Evolutionary conservation across 2,797 vertebrate species (phyloP).

Genomic region (Megalops cyprinoides): DNA sequence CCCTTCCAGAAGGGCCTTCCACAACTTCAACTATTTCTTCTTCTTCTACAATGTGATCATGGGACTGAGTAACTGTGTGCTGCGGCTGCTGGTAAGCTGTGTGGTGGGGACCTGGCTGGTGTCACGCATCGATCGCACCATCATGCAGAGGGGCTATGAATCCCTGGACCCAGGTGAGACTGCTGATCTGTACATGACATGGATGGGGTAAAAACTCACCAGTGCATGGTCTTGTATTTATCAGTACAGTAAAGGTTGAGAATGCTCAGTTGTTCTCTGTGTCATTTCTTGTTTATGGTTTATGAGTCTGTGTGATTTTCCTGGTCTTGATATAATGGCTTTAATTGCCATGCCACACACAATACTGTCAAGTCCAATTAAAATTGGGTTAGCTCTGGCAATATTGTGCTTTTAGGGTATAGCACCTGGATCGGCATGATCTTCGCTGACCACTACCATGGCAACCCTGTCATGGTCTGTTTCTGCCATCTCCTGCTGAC

Average conservation of each 20-base stretch:
- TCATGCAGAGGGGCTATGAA: conserved; percentile 90
- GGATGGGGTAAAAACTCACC: background rate
- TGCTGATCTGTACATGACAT: background rate
- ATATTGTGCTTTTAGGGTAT: conserved; percentile 59
- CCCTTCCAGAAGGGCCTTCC: conserved; percentile 78
- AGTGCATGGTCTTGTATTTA: no score
- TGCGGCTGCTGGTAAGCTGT: conserved; percentile 76
- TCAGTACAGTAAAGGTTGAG: background rate
- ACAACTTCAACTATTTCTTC: conserved; percentile 93
- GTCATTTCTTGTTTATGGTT: background rate
- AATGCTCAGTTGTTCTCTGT: background rate
- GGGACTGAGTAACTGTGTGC: conserved; percentile 82
- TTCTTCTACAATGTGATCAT: conserved; percentile 93
- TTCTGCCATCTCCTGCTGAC: conserved; percentile 83
- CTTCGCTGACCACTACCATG: conserved; percentile 87
- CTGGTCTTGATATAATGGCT: background rate
- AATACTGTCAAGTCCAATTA: background rate
- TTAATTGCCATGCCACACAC: background rate
- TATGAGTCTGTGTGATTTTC: background rate
- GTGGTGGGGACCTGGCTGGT: conserved; percentile 85
- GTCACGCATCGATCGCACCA: conserved; percentile 85
- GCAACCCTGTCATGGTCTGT: conserved; percentile 83
- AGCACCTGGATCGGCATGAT: conserved; percentile 89
- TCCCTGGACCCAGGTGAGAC: conserved; percentile 78
- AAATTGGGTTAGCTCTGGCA: no score